Conservation (phyloP, 2,888 invertebrate species). For the Parnassius orleans region DNA sequence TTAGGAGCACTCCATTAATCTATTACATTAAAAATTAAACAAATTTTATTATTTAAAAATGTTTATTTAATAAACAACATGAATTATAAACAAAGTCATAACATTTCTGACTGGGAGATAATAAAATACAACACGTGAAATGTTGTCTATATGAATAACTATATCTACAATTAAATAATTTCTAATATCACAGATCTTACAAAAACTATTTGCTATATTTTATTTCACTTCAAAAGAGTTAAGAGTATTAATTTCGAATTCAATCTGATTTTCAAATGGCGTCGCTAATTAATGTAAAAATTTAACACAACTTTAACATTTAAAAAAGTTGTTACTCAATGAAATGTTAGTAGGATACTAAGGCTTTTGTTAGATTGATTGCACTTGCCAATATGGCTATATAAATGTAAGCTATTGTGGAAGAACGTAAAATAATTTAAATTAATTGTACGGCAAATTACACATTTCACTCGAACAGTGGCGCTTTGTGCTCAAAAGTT, state of each 20-base stretch:
- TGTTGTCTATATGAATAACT: conserved; percentile 42
- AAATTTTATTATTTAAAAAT: conserved; percentile 42
- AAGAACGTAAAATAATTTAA: conserved; percentile 12
- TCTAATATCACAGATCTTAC: conserved; percentile 72
- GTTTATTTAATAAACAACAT: conserved; percentile 76
- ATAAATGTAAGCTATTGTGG: background rate
- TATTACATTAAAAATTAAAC: conserved; percentile 16
- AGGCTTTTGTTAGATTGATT: conserved; percentile 14
- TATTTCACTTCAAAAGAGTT: conserved; percentile 13
- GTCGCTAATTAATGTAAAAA: background rate
- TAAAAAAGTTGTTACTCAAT: too few species aligned
- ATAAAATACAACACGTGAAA: conserved; percentile 57
- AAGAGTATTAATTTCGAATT: background rate
- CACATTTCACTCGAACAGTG: conserved; percentile 34
- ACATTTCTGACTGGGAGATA: conserved; percentile 58
- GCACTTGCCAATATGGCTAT: conserved; percentile 10
- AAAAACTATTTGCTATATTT: conserved; percentile 33
- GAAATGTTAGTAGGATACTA: too few species aligned
- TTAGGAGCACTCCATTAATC: too few species aligned
- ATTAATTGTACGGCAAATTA: conserved; percentile 17
- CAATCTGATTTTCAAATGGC: too few species aligned
- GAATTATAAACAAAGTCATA: conserved; percentile 63
- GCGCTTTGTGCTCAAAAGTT: conserved; percentile 41
- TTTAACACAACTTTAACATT: conserved; percentile 8
- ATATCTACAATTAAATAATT: conserved; percentile 43